Evolutionary conservation across 2,797 vertebrate species (phyloP).

Genomic region (Pangasius krempfi): DNA sequence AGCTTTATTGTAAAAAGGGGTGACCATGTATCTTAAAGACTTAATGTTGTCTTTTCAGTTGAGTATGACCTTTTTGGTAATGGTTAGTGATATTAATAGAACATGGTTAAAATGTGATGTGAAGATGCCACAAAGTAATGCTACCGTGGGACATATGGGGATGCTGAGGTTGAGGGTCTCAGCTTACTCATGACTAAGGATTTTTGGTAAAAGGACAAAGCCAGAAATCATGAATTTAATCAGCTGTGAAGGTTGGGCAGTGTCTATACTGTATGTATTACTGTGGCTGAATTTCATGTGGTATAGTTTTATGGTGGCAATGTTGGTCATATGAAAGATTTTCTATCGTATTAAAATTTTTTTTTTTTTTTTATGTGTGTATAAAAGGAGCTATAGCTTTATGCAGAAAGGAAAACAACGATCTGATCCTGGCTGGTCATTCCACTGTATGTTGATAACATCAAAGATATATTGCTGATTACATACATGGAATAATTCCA

Average conservation of each 20-base stretch:
- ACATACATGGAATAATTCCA: neutral
- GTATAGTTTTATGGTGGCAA: neutral
- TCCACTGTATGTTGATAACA: neutral
- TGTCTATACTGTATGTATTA: neutral
- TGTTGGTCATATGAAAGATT: neutral
- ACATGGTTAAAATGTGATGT: neutral
- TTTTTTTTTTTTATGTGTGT: neutral
- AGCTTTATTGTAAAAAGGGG: neutral
- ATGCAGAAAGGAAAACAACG: neutral
- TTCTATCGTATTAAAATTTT: neutral
- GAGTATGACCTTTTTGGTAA: neutral
- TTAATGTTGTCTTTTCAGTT: neutral
- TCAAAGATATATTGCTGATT: neutral
- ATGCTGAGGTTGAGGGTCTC: neutral
- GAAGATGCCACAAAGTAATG: neutral
- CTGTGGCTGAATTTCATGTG: neutral
- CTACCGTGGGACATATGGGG: neutral
- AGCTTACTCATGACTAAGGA: neutral
- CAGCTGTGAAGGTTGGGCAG: neutral
- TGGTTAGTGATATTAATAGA: neutral
- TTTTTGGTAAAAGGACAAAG: neutral
- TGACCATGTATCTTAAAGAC: neutral
- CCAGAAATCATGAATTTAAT: neutral
- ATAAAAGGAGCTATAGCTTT: neutral
- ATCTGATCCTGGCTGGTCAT: neutral